Evolutionary conservation across 2,113 vertebrate species (phyloP), one percentile per base, ranked within the genome.

Genomic region (Phalacrocorax aristotelis): DNA sequence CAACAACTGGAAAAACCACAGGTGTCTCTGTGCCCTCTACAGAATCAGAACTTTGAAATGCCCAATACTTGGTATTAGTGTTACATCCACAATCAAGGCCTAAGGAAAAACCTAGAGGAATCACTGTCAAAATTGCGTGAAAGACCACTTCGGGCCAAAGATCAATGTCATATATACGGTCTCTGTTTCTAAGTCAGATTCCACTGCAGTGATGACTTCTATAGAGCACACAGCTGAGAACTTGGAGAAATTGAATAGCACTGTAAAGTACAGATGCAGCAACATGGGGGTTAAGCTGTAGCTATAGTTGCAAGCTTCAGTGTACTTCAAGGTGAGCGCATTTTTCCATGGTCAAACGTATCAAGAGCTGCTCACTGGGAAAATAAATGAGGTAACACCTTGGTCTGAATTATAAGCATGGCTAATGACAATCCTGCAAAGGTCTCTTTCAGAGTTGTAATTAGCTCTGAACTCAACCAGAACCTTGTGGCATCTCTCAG

Each of bases 331-430:
- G 89, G 62, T 93, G 62, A 97, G 72, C 20, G 55, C 32, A 52
- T 87, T 94, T 89, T 94, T 57, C 77, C 25, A 10, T 64, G 71
- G 65, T 88, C 78, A 87, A 93, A 90, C 15, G 11, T 54, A 88
- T 30, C 75, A 83, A 86, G 68, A 91, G 32, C 23, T 72, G 46
- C 44, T 95, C 83, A 52, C 66, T 42, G 75, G 62, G 78, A 89
- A 97, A 93, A 92, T 77, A 94, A 96, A 90, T 87, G 76, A 90
- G 94, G 54, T 32, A 94, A 78, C 52, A 81, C 34, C 49, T 90
- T 72, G 58, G 71, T 84, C 83, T 92, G 71, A 90, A 61, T 89
- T 65, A 86, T 44, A 92, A 70, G 66, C 72, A 91, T 32, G 48
- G 84, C 61, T 90, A 95, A 88, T 92, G 87, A 80, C 58, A 90